Evolutionary conservation across 2,797 vertebrate genomes (phyloP).

Genomic region (Lepidocolaptes lacrymiger): DNA sequence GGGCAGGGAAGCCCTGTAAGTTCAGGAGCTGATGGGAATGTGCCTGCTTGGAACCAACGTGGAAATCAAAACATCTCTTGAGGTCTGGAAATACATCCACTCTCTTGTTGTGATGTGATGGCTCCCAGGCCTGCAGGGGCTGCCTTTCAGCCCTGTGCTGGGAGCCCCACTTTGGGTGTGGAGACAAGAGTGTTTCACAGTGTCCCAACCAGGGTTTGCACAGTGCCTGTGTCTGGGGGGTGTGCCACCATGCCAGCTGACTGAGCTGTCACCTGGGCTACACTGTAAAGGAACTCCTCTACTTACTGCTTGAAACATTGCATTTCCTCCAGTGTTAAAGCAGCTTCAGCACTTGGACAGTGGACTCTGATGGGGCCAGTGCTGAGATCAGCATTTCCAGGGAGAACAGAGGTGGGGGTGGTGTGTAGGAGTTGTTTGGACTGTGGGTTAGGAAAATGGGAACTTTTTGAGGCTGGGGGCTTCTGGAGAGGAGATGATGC

Average conservation of each 20-base stretch:
- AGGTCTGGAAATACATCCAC: background rate
- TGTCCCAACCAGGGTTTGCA: background rate
- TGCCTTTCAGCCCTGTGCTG: background rate
- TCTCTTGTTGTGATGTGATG: background rate
- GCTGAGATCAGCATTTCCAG: background rate
- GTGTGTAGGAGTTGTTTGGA: rapidly evolving
- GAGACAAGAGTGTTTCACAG: rapidly evolving
- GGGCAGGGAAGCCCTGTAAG: too few relatives aligned
- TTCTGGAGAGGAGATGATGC: background rate
- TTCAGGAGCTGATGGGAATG: background rate
- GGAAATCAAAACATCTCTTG: background rate
- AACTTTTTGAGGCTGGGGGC: background rate
- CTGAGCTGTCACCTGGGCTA: background rate
- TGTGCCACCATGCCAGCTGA: rapidly evolving
- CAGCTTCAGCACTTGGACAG: background rate
- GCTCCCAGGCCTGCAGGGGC: background rate
- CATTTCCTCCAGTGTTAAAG: background rate
- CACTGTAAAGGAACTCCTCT: background rate
- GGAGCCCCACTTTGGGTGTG: background rate
- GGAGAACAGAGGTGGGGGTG: background rate
- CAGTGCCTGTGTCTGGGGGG: background rate
- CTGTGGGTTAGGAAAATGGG: background rate
- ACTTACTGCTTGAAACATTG: background rate
- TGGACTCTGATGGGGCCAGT: background rate
- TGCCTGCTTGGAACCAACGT: background rate